Evolutionary conservation across 2,797 vertebrate species (phyloP), one percentile per base, ranked within the genome.

Genomic region (Sebastes iracundus): DNA sequence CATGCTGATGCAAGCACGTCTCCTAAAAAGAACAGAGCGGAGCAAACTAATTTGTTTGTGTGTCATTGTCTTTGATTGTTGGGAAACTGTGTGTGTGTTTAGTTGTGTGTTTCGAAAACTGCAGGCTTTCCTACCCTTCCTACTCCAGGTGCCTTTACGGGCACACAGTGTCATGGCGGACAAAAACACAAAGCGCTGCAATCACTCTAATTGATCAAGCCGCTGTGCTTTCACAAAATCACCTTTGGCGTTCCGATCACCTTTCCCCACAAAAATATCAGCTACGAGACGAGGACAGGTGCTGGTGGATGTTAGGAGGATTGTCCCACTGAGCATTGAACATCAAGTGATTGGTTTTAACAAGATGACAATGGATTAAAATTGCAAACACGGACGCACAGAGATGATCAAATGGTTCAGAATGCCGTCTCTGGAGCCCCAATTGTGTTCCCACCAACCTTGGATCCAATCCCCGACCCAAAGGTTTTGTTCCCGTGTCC

Each of bases 1-100:
- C 89, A 92, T 94, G 93, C 93, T 93, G 94, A 94, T 90, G 90
- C 87, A 88, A 90, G 90, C 93, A 88, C 13, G 80, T 84, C 91
- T 88, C 83, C 83, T 58, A 61, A 88, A 90, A 90, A 88, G 82
- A 88, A 86, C 88, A 82, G 86, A 91, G 87, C 52, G 23, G 59
- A 55, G 83, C 77, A 85, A 84, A 83, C 83, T 87, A 80, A 91
- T 92, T 90, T 90, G 87, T 91, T 90, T 91, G 90, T 79, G 88
- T 87, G 90, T 88, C 90, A 91, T 85, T 92, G 91, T 87, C 83
- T 90, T 87, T 89, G 67, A 91, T 87, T 87, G 84, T 73, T 62
- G 83, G 81, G 80, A 69, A 30, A 81, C 62, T 52, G 67, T 32
- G 60, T 25, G 46, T 7, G 49, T 42, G 32, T 80, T 68, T 82